These are phyloP conservation scores for Temnothorax nylanderi DNA, from an alignment of 1,140 invertebrate species.

Conservation along the genomic window DNA sequence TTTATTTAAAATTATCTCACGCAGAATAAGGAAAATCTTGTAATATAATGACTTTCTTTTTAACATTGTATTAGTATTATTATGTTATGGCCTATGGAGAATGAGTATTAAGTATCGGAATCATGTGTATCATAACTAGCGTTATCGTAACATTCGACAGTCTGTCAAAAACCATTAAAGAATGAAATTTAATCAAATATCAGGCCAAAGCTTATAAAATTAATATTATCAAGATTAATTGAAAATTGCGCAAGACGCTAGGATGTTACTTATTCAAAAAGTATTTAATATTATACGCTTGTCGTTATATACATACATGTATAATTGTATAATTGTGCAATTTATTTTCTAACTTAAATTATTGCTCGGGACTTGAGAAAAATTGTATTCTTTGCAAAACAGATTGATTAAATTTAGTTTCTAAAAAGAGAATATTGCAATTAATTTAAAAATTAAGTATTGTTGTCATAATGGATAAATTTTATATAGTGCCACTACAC, in stretches of 20 bases:
- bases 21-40: constrained; percentile 41
- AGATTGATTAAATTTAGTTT: constrained; percentile 22
- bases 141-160: not conserved
- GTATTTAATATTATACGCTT: constrained; percentile 25
- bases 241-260: constrained; percentile 8
- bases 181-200: constrained; percentile 32
- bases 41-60: constrained; percentile 54
- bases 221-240: not conserved
- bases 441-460: not conserved
- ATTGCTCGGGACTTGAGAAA: not conserved
- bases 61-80: constrained; percentile 57
- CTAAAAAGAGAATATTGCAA: not conserved
- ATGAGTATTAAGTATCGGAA: constrained; percentile 3
- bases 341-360: constrained; percentile 31
- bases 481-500: constrained; percentile 3
- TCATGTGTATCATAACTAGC: not conserved
- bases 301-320: not conserved
- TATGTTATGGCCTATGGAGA: constrained; percentile 59
- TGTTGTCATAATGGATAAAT: constrained; percentile 39
- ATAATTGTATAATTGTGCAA: not conserved
- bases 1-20: constrained; percentile 50
- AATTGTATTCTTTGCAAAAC: not conserved
- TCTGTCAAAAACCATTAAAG: not conserved
- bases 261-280: constrained; percentile 50
- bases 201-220: constrained; percentile 3